Evolutionary conservation across 2,888 invertebrate species (phyloP).

Genomic region (Rhagium mordax): DNA sequence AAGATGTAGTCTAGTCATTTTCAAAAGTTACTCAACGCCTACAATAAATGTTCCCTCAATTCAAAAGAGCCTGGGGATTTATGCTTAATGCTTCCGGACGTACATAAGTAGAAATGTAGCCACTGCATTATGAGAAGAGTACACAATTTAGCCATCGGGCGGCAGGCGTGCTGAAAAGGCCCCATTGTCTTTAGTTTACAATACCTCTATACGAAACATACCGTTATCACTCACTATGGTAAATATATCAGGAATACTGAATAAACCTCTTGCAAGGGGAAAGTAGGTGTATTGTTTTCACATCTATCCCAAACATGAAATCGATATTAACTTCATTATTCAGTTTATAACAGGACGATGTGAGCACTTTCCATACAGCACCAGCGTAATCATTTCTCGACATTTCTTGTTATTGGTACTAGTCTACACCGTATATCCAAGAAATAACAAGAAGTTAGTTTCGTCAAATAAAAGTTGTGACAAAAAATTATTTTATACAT

Average conservation of each 20-base stretch:
- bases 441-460: too few relatives aligned
- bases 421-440: too few relatives aligned
- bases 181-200: conserved; percentile 29
- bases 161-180: not conserved
- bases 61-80: not conserved
- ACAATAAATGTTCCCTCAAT: not conserved
- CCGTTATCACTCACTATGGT: conserved; percentile 23
- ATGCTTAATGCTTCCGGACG: not conserved
- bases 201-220: conserved; percentile 7
- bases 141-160: conserved; percentile 17
- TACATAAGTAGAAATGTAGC: not conserved
- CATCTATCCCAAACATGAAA: conserved; percentile 17
- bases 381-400: too few relatives aligned
- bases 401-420: too few relatives aligned
- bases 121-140: conserved; percentile 17
- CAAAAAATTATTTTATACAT: too few relatives aligned
- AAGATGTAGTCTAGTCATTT: not conserved
- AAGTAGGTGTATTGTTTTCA: conserved; percentile 20
- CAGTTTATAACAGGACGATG: conserved; percentile 1
- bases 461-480: too few relatives aligned
- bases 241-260: conserved; percentile 12
- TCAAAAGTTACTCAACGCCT: not conserved
- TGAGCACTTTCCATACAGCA: not conserved
- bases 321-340: conserved; percentile 18
- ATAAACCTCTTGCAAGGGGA: not conserved